Conservation (phyloP, 2,888 invertebrate genomes). For the Hartigia nigra region DNA sequence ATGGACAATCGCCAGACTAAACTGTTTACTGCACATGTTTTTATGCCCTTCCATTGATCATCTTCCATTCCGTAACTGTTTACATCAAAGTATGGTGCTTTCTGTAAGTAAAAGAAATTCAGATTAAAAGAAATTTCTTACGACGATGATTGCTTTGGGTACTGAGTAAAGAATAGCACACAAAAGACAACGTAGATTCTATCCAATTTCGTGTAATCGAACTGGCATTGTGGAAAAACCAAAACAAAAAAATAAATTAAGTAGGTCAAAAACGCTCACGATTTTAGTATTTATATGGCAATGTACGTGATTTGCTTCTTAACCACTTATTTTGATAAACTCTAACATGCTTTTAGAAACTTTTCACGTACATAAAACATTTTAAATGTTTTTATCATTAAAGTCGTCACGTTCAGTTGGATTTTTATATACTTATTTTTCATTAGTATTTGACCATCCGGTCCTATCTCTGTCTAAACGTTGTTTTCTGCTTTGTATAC, state of each 20-base stretch:
- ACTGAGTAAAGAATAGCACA: neutral
- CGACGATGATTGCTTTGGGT: neutral
- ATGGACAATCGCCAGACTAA: conserved; percentile 86
- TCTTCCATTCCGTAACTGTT: conserved; percentile 51
- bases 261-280: neutral
- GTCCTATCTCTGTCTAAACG: neutral
- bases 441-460: neutral
- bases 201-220: neutral
- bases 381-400: neutral
- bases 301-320: neutral
- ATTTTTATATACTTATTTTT: neutral
- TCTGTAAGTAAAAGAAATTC: conserved; percentile 38
- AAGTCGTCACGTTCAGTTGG: neutral
- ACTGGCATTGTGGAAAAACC: neutral
- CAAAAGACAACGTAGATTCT: neutral
- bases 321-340: neutral
- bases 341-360: neutral
- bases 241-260: neutral
- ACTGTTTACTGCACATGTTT: conserved; percentile 83
- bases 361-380: neutral
- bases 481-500: neutral
- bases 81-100: conserved; percentile 57
- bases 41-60: conserved; percentile 67
- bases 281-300: neutral
- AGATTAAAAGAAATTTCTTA: neutral